Percentiles rank a stretch among this genome's conserved stretches.
Evolutionary conservation across 2,797 vertebrate genomes (phyloP).

Genomic region (Phrynocephalus forsythii): DNA sequence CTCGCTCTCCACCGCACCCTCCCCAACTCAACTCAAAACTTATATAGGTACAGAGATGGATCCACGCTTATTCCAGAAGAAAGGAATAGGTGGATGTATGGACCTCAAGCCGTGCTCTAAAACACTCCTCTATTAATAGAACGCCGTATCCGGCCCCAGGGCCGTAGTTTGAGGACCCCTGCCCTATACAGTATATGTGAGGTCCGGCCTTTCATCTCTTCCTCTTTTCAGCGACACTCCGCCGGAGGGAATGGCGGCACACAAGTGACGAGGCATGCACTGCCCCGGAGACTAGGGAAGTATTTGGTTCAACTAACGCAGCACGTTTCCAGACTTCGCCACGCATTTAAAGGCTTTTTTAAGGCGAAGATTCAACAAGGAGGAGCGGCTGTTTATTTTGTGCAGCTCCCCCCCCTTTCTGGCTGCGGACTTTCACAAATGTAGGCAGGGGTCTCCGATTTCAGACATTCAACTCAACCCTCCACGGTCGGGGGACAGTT

Average conservation of each 20-base stretch:
- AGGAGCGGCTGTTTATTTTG: constrained; percentile 65
- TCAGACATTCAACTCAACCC: constrained; percentile 57
- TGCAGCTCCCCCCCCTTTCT: constrained; percentile 22
- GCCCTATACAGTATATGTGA: too few relatives aligned
- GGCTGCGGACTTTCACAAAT: constrained; percentile 48
- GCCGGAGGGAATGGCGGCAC: not conserved
- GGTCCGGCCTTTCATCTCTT: constrained; percentile 10
- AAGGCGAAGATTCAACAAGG: not conserved
- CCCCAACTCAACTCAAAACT: not conserved
- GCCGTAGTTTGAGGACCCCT: too few relatives aligned
- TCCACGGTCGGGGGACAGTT: constrained; percentile 2
- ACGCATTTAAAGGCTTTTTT: constrained; percentile 7
- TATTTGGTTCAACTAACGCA: not conserved
- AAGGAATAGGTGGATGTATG: too few relatives aligned
- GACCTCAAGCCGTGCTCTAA: too few relatives aligned
- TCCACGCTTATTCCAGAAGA: too few relatives aligned
- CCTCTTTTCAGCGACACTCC: constrained; percentile 12
- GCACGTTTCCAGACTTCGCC: not conserved
- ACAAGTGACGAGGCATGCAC: not conserved
- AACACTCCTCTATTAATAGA: too few relatives aligned
- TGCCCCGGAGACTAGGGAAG: not conserved
- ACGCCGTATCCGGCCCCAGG: too few relatives aligned
- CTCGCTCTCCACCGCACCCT: not conserved
- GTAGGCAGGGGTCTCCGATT: constrained; percentile 62
- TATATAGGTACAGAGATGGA: too few relatives aligned